A percentile compares a stretch with the other conserved stretches of the same genome.
phyloP scores from a whole-genome alignment of 2,888 invertebrate genomes.

The Oscheius sp. region DNA sequence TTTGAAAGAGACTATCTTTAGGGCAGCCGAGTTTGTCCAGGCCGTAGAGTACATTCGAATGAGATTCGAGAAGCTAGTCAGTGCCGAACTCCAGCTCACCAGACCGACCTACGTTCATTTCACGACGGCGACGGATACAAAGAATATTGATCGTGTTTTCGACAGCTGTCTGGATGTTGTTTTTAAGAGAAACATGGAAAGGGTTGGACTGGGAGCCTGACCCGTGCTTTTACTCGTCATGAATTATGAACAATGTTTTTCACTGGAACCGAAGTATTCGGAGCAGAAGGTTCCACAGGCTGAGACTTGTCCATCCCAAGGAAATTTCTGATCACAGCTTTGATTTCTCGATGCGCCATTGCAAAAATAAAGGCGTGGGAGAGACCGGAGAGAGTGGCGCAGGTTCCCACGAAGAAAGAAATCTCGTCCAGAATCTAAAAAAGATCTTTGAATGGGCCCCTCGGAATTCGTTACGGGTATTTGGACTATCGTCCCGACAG shows the following conservation, averaged over 20 bases:
- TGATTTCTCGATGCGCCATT: conserved; percentile 45
- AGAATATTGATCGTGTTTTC: conserved; percentile 73
- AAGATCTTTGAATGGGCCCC: neutral
- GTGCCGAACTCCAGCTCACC: too few relatives aligned
- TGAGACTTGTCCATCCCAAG: neutral
- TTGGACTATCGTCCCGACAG: conserved; percentile 39
- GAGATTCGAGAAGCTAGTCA: conserved; percentile 71
- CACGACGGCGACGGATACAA: conserved; percentile 74
- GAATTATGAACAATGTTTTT: too few relatives aligned
- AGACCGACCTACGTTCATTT: conserved; percentile 62
- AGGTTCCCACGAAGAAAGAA: conserved; percentile 46
- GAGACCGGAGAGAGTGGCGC: conserved; percentile 44
- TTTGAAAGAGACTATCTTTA: conserved; percentile 2
- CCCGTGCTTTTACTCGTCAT: too few relatives aligned
- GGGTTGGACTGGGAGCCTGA: conserved; percentile 59
- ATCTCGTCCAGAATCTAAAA: conserved; percentile 41
- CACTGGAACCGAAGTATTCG: too few relatives aligned
- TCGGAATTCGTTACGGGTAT: conserved; percentile 31
- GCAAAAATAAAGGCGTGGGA: conserved; percentile 49
- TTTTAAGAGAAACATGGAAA: conserved; percentile 69
- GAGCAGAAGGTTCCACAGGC: too few relatives aligned
- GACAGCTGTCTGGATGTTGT: conserved; percentile 70
- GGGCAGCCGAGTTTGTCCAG: conserved; percentile 70
- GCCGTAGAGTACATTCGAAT: conserved; percentile 73
- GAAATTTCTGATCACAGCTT: neutral